Percentiles rank a stretch among this genome's conserved stretches.
These are phyloP conservation scores for Cephus cinctus DNA, from an alignment of 1,140 invertebrate species.

Conservation along the genomic window DNA sequence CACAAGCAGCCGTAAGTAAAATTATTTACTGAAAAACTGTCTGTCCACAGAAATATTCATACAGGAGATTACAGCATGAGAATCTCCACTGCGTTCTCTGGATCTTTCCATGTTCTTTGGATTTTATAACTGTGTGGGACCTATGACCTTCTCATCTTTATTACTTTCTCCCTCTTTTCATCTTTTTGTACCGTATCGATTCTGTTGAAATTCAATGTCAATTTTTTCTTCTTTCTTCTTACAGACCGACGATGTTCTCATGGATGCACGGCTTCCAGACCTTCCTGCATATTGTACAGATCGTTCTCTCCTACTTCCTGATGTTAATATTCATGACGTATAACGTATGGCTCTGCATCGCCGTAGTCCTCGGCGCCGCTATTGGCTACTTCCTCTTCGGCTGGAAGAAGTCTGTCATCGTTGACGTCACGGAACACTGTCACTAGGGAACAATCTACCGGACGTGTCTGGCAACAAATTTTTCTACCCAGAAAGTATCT, in stretches of 20 bases:
- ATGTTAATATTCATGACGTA: conserved; percentile 99
- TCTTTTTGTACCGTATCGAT: no score
- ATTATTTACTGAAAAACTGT: no score
- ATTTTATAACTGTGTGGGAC: neutral
- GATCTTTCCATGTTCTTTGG: no score
- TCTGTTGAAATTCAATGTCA: neutral
- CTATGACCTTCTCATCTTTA: neutral
- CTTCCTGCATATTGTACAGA: conserved; percentile 84
- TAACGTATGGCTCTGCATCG: conserved; percentile 91
- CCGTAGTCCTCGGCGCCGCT: conserved; percentile 85
- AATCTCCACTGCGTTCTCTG: no score
- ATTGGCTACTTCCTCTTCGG: conserved; percentile 93
- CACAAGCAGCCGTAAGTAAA: conserved; percentile 72
- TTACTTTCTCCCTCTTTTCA: no score
- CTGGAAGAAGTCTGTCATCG: conserved; percentile 86
- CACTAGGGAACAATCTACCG: conserved; percentile 64
- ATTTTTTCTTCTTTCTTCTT: conserved; percentile 37
- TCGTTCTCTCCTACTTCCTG: conserved; percentile 87
- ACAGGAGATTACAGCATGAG: no score
- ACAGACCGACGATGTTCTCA: conserved; percentile 77
- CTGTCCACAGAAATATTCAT: no score
- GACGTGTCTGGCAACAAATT: no score
- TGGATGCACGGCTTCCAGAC: conserved; percentile 83
- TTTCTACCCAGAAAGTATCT: no score
- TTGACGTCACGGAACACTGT: conserved; percentile 94